These are phyloP conservation scores for Pardalotus punctatus DNA, from an alignment of 2,113 vertebrate genomes.

Conservation along the genomic window DNA sequence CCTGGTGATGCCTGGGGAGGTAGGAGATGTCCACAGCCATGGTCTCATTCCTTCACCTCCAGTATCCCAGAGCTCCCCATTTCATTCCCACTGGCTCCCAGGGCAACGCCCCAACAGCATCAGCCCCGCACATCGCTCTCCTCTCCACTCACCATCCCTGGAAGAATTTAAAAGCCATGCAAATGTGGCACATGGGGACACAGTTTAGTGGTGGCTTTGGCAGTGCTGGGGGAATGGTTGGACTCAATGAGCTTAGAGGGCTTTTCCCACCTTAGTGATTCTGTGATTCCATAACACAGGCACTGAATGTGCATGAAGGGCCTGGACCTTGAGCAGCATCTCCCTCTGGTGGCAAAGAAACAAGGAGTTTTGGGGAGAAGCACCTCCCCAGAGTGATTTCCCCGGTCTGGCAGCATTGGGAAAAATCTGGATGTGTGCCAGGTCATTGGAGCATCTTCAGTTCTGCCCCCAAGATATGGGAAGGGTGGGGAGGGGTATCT, in stretches of 20 bases:
- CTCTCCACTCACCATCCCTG: neutral
- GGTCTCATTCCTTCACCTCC: neutral
- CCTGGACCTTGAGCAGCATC: neutral
- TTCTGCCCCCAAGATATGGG: fast-evolving
- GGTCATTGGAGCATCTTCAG: neutral
- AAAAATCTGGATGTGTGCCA: neutral
- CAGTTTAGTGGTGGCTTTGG: neutral
- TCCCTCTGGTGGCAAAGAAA: conserved; percentile 45
- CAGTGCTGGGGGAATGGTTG: neutral
- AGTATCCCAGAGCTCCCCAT: neutral
- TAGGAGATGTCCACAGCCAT: neutral
- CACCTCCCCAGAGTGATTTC: fast-evolving
- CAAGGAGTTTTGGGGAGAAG: neutral
- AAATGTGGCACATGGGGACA: neutral
- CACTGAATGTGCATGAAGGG: fast-evolving
- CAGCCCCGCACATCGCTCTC: neutral
- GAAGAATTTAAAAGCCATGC: neutral
- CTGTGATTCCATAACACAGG: neutral
- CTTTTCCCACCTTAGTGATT: neutral
- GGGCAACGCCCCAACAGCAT: neutral
- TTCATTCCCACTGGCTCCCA: neutral
- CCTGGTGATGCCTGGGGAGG: neutral
- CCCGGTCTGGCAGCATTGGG: fast-evolving
- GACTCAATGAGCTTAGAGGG: neutral
- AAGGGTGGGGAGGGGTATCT: neutral